Evolutionary conservation across 2,797 vertebrate species (phyloP), one percentile per base, ranked within the genome.

Genomic region (Eidolon dupreanum): DNA sequence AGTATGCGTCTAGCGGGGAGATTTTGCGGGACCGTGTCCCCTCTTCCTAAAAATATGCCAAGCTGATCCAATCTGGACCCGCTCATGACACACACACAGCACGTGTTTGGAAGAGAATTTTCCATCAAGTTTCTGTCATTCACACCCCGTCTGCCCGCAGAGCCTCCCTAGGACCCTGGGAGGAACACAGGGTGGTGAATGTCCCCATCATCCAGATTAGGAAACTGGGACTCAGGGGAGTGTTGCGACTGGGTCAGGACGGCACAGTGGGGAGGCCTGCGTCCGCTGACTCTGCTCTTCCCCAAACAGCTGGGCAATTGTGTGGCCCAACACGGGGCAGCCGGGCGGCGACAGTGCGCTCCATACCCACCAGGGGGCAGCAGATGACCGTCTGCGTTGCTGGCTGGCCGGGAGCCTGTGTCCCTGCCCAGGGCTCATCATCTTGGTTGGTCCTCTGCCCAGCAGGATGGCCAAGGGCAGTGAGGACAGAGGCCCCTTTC

Each of bases 331-430:
- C 7, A 59, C 7, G 8, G 24, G 31, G 43, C 38, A 5, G 86
- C 68, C 68, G 11, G 66, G 65, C 3, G 55, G 57, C 2, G 15
- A 6, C n/a, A 55, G 4, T 43, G 19, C 38, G 31, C 22, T 10
- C 15, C 1, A 6, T 0, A 2, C 88, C 96, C 98, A 92, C 97
- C 96, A 98, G 98, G 95, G 97, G 97, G 98, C 95, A 36, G 95
- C 96, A 97, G 93, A 68, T 10, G 77, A 77, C 38, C 51, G 26
- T 8, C 68, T 2, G 74, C 51, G 0, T 0, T 1, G 17, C 0
- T 12, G 22, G 38, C 65, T 0, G 17, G 16, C 9, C 0, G 43
- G 8, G 2, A 13, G 73, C 43, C 3, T 24, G 31, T 0, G 33
- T 10, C 55, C 57, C 24, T 13, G 11, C 51, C 16, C 66, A 0